phyloP scores from a whole-genome alignment of 2,797 vertebrate genomes.

The Fistularia commersonii region DNA sequence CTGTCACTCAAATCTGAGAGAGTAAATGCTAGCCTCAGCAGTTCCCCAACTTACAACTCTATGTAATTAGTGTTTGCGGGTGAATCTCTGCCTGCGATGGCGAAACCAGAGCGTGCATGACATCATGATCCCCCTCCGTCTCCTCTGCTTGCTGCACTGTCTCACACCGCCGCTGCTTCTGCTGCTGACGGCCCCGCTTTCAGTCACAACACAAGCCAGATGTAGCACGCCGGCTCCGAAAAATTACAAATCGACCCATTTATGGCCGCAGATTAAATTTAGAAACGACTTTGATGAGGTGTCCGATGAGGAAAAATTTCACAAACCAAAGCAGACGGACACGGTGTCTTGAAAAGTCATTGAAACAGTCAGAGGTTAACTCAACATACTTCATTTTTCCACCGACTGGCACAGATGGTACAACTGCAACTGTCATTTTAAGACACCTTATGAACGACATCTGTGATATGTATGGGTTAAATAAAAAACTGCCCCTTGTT shows the following conservation, averaged over 20 bases:
- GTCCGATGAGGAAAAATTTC: too few relatives aligned
- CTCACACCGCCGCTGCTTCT: conserved; percentile 11
- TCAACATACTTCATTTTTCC: too few relatives aligned
- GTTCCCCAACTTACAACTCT: conserved; percentile 61
- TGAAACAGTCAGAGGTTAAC: too few relatives aligned
- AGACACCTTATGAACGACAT: too few relatives aligned
- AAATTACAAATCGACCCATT: not conserved
- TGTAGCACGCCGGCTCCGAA: conserved; percentile 1
- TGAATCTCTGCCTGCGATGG: conserved; percentile 59
- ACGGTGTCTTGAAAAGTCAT: too few relatives aligned
- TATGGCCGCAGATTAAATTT: too few relatives aligned
- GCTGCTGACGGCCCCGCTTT: conserved; percentile 11
- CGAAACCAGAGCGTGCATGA: conserved; percentile 72
- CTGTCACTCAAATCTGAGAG: conserved; percentile 15
- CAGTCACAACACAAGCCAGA: conserved; percentile 13
- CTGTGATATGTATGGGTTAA: too few relatives aligned
- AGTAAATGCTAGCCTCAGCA: conserved; percentile 73
- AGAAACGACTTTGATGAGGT: too few relatives aligned
- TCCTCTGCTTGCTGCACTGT: conserved; percentile 8
- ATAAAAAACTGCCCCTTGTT: too few relatives aligned
- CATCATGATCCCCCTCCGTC: conserved; percentile 45
- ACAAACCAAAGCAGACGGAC: too few relatives aligned
- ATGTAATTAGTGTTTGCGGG: conserved; percentile 68
- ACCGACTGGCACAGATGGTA: too few relatives aligned
- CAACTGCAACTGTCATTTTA: too few relatives aligned